Conservation (phyloP, 2,113 vertebrate genomes). For the Campylorhamphus procurvoides region DNA sequence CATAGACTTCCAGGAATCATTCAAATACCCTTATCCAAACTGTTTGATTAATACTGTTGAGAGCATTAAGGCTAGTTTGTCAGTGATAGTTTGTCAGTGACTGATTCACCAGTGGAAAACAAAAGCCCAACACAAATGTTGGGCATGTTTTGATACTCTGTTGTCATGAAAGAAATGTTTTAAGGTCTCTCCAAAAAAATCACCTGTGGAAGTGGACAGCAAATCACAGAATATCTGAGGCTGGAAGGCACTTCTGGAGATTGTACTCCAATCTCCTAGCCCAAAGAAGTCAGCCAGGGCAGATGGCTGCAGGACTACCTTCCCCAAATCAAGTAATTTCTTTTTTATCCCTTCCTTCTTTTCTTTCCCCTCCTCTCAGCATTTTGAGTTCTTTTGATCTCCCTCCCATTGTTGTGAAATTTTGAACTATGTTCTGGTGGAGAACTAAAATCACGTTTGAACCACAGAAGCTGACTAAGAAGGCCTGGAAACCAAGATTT, state of each 20-base stretch:
- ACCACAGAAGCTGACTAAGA: not conserved
- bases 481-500: not conserved
- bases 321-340: not conserved
- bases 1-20: not conserved
- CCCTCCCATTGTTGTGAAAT: not conserved
- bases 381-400: not conserved
- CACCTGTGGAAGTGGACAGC: not conserved
- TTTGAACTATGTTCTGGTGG: not conserved
- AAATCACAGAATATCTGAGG: not conserved
- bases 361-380: not conserved
- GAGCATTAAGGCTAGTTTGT: not conserved
- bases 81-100: not conserved
- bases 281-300: not conserved
- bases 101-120: not conserved
- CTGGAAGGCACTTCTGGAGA: not conserved
- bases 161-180: not conserved
- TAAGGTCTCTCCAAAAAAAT: not conserved
- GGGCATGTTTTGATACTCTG: not conserved
- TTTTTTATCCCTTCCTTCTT: accelerated
- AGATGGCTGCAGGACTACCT: not conserved
- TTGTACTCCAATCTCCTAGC: not conserved
- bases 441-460: not conserved
- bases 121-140: not conserved
- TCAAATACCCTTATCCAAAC: not conserved
- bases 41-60: not conserved